Conservation (phyloP, 2,888 invertebrate species). For the Melinaea menophilus region DNA sequence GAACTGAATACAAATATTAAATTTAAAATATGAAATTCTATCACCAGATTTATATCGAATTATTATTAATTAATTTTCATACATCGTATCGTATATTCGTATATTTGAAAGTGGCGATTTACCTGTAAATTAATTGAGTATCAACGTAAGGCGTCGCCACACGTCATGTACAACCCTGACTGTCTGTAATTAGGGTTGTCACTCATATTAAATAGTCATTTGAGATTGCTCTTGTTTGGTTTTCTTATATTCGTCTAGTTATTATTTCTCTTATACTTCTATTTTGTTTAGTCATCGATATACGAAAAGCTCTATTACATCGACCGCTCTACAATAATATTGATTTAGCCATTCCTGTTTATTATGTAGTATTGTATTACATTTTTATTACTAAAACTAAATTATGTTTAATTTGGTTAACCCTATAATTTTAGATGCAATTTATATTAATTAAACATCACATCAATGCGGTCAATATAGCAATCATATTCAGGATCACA, state of each 20-base stretch:
- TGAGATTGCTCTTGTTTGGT: neutral
- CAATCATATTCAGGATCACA: too few species aligned
- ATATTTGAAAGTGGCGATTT: slow-evolving; percentile 47
- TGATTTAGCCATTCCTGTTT: too few species aligned
- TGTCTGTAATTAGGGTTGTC: slow-evolving; percentile 46
- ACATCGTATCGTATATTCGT: slow-evolving; percentile 38
- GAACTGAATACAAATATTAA: neutral
- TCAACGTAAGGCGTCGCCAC: slow-evolving; percentile 33
- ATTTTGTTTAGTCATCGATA: too few species aligned
- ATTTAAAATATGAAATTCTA: slow-evolving; percentile 14
- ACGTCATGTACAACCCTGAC: slow-evolving; percentile 41
- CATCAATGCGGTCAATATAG: neutral
- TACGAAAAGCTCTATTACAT: too few species aligned
- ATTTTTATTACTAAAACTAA: too few species aligned
- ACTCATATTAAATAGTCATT: slow-evolving; percentile 26
- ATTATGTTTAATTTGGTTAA: too few species aligned
- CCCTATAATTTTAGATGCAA: too few species aligned
- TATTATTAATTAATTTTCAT: slow-evolving; percentile 37
- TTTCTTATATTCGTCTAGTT: neutral
- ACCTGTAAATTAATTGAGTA: slow-evolving; percentile 50
- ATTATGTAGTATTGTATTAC: too few species aligned
- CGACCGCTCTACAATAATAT: too few species aligned
- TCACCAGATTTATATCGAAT: slow-evolving; percentile 29
- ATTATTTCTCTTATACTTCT: neutral
- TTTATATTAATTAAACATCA: slow-evolving; percentile 33